These are phyloP conservation scores for Coremacera marginata DNA, from an alignment of 2,888 invertebrate species.

Conservation along the genomic window DNA sequence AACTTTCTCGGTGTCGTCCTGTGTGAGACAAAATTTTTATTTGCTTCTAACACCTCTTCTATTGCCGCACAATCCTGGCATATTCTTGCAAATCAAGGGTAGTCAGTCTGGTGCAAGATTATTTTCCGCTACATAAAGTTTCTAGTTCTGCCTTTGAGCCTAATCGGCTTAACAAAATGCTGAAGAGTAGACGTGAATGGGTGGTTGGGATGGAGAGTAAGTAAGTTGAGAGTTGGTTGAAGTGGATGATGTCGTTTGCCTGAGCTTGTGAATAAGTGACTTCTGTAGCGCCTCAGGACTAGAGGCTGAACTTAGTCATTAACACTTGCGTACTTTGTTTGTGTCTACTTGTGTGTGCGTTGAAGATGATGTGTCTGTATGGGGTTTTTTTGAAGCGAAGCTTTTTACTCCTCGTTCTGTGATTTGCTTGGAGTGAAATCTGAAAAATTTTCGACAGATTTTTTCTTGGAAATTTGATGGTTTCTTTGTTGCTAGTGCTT, in stretches of 20 bases:
- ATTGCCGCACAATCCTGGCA: background rate
- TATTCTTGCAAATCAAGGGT: no score
- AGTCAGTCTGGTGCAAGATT: constrained; percentile 11
- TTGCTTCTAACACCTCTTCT: background rate
- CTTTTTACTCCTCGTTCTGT: no score
- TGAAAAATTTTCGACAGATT: no score
- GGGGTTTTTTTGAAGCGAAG: no score
- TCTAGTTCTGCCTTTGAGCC: background rate
- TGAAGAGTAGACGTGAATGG: background rate
- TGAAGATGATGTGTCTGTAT: no score
- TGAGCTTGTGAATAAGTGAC: no score
- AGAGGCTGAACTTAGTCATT: background rate
- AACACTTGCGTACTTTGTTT: background rate
- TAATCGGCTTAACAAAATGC: constrained; percentile 13
- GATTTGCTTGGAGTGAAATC: no score
- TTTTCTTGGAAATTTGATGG: no score
- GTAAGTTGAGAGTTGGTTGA: background rate
- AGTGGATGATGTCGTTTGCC: background rate
- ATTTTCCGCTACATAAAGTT: constrained; percentile 37
- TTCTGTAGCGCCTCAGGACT: background rate
- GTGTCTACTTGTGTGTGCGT: background rate
- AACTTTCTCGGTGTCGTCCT: background rate
- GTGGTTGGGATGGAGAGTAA: background rate
- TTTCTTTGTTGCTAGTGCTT: no score
- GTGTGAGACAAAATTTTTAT: background rate